Base-by-base conservation (phyloP, 2,113 vertebrate genomes). In the Chaetodon trifascialis region DNA sequence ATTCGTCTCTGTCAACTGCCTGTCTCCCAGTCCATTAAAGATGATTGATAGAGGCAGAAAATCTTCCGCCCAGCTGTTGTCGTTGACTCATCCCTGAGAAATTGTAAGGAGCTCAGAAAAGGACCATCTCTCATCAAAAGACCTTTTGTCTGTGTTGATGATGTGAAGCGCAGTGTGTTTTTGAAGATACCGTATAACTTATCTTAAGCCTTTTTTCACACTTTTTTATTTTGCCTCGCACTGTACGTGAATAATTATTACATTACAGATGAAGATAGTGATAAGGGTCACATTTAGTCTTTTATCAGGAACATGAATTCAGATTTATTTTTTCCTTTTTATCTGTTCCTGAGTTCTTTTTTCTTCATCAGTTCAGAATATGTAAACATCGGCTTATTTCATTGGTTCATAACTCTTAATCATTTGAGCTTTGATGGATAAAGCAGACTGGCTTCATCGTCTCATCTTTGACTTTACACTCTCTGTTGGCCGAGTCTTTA, bases 11-110 rank as follows among this genome's bases (percentile, higher is more conserved):
- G 92, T 95, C 93, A 90, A 68, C 80, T 73, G 86, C 88, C 91
- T 91, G 91, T 94, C 92, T 83, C 89, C 94, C 93, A 94, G 84
- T 94, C 92, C 95, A 95, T 95, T 96, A 94, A 94, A 95, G 92
- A 94, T 95, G 94, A 95, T 94, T 93, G 94, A 95, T 94, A 91
- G 83, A 86, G 85, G 84, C 23, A 19, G 88, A 92, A 89, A 92
- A 93, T 92, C 88, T 85, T 87, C 88, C 88, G 73, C 93, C 93
- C 94, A 95, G 94, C 94, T 95, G 93, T 93, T 95, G 91, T 87
- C 88, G 80, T 93, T 89, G 89, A 89, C 79, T 86, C 88, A 86
- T 92, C 91, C 65, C 75, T 85, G 81, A 76, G 91, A 92, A 86
- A 90, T 88, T 90, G 92, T 92, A 90, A 90, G 67, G 83, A 92